phyloP scores from a whole-genome alignment of 1,140 invertebrate genomes.

The Solenopsis fugax region DNA sequence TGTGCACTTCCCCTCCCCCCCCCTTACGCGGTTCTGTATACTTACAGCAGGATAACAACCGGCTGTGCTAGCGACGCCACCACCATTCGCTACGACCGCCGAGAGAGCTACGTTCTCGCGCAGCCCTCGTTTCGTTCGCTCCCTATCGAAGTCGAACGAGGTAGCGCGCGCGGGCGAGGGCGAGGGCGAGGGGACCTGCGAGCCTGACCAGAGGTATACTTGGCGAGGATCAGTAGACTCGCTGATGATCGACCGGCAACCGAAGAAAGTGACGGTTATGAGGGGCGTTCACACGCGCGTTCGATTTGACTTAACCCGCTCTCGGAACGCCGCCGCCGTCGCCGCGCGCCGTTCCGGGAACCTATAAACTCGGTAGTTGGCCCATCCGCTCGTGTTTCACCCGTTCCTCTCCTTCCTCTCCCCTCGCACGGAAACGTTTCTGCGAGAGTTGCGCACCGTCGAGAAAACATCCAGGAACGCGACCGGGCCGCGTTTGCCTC shows the following conservation, averaged over 20 bases:
- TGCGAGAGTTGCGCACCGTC: conserved; percentile 2
- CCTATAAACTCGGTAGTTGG: conserved; percentile 66
- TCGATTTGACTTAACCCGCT: conserved; percentile 69
- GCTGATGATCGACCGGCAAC: conserved; percentile 65
- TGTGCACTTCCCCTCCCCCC: conserved; percentile 78
- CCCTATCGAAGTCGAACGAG: conserved; percentile 56
- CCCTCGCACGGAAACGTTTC: background rate
- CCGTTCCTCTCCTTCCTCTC: background rate
- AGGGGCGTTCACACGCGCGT: conserved; percentile 67
- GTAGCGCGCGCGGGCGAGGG: background rate
- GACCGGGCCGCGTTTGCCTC: background rate
- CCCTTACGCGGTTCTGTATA: conserved; percentile 72
- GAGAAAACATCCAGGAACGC: background rate
- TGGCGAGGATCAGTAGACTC: conserved; percentile 51
- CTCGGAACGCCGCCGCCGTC: background rate
- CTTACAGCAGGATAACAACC: conserved; percentile 79
- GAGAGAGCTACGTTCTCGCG: conserved; percentile 53
- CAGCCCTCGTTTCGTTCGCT: conserved; percentile 27
- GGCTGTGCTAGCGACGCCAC: conserved; percentile 66
- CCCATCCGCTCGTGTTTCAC: conserved; percentile 26
- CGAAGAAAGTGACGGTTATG: conserved; percentile 74
- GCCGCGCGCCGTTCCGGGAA: conserved; percentile 71
- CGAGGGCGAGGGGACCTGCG: conserved; percentile 45
- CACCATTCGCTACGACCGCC: conserved; percentile 57
- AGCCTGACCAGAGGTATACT: conserved; percentile 63